A percentile compares a stretch with the other conserved stretches of the same genome.
phyloP scores from a whole-genome alignment of 2,888 invertebrate genomes.

The Clepsis dumicolana region DNA sequence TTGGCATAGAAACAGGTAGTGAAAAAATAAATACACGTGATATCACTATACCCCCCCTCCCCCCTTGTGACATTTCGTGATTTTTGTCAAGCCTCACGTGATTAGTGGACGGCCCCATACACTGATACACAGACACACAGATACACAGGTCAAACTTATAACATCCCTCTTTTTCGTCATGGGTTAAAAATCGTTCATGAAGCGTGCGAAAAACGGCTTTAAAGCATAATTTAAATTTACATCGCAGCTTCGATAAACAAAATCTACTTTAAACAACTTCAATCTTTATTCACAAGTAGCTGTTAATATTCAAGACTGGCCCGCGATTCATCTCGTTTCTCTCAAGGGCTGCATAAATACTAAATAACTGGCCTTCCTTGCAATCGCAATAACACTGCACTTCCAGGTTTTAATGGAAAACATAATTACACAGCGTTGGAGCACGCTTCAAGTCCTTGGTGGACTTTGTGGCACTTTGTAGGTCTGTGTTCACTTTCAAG shows the following conservation, averaged over 20 bases:
- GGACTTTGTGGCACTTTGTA: conserved; percentile 14
- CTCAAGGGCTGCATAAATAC: conserved; percentile 33
- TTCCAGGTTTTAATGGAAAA: conserved; percentile 29
- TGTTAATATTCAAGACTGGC: conserved; percentile 29
- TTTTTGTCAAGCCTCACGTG: no score
- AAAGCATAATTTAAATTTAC: conserved; percentile 2
- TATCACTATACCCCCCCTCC: no score
- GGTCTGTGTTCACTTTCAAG: background rate
- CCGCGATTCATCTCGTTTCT: conserved; percentile 17
- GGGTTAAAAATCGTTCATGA: background rate
- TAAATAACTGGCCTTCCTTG: conserved; percentile 22
- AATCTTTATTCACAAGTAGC: conserved; percentile 26
- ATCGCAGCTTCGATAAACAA: conserved; percentile 11
- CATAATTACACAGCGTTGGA: conserved; percentile 28
- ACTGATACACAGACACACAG: no score
- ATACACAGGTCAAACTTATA: no score
- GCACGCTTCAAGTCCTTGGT: background rate
- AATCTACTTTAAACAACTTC: conserved; percentile 12
- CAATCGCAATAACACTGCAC: conserved; percentile 30
- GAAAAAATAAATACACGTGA: no score
- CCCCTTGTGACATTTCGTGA: no score
- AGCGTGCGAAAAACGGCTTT: background rate
- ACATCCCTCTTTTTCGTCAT: no score
- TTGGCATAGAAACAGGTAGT: no score
- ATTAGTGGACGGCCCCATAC: no score